Conservation (phyloP, 2,888 invertebrate genomes). For the Idaea dimidiata region DNA sequence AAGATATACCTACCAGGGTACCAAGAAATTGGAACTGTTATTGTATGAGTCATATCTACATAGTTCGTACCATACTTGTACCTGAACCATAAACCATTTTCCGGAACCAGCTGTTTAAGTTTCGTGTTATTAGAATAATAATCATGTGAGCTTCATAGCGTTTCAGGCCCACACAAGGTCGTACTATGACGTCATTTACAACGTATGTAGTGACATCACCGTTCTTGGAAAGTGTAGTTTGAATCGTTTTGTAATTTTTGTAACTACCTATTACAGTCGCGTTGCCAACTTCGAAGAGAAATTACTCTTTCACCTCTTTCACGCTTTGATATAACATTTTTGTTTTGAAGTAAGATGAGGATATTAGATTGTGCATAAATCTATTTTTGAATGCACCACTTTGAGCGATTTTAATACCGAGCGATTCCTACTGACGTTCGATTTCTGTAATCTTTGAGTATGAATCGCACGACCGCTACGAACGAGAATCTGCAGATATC, state of each 20-base stretch:
- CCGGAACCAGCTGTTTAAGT: neutral
- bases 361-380: too few relatives aligned
- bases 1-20: neutral
- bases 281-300: too few relatives aligned
- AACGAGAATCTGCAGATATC: too few relatives aligned
- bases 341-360: too few relatives aligned
- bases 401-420: too few relatives aligned
- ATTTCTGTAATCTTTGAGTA: too few relatives aligned
- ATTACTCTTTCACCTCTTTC: too few relatives aligned
- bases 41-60: neutral
- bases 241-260: slow-evolving; percentile 7
- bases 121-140: neutral
- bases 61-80: neutral
- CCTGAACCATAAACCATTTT: neutral
- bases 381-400: too few relatives aligned
- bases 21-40: neutral
- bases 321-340: too few relatives aligned
- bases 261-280: too few relatives aligned
- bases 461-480: too few relatives aligned
- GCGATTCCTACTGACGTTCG: too few relatives aligned
- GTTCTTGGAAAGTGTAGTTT: slow-evolving; percentile 10
- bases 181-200: neutral
- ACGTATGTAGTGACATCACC: neutral
- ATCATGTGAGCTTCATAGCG: neutral
- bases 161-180: slow-evolving; percentile 1